Base-by-base conservation (phyloP, 2,888 invertebrate genomes). In the Epistrophe eligans region DNA sequence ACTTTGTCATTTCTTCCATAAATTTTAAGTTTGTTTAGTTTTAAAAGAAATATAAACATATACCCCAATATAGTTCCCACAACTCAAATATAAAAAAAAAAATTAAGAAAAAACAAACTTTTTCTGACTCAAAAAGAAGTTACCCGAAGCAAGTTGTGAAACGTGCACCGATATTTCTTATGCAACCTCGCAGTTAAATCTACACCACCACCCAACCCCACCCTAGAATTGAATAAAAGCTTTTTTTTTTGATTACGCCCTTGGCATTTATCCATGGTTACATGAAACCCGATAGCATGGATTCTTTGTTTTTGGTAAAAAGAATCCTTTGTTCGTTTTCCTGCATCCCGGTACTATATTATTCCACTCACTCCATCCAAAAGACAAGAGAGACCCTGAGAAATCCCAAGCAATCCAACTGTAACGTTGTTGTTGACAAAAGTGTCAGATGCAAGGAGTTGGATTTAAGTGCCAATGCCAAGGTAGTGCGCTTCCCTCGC, bases 261-360 rank as follows among this genome's bases (percentile, higher is more conserved):
- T 87, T 87, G 87, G 87, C 87, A 87, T 87, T 87, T 87, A 87
- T 87, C 87, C 87, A 87, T 87, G 83, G 87, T 79, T 83, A 87
- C 83, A 74, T 52, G 87, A 76, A 64, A 87, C 77, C 48, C 76
- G 64, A 87, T 87, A 83, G 50, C 67, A 38, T 24, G 71, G 79
- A 83, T 66, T 83, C 87, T 87, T 83, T 87, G 83, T 87, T 76
- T 83, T 77, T 70, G 17, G 24, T 50, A 48, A 72, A 76, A 52
- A 70, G 64, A 52, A 66, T 87, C 87, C 87, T 87, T 87, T 87
- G 87, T 87, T 83, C 79, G 43, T 11, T 45, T 50, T 43, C 45
- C 38, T 71, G 48, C 52, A 62, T 35, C 38, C 62, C 24, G 28
- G 19, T 15, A 43, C 28, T 43, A 45, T 70, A 70, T 70, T 70